Evolutionary conservation across 53 echinoderm and acorn worm species (phyloP).

Genomic region (Patiria pectinifera): DNA sequence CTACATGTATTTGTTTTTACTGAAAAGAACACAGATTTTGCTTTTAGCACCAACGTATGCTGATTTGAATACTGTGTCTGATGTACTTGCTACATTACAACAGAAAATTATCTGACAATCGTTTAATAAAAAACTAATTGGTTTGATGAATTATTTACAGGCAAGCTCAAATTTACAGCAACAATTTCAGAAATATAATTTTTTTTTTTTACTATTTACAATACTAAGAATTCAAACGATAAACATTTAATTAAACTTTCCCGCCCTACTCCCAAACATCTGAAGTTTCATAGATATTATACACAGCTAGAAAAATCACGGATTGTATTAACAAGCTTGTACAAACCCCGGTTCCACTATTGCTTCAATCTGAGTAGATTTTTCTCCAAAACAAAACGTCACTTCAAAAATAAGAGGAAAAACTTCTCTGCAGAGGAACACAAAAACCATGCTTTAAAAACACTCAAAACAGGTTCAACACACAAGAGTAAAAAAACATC

Average conservation of each 20-base stretch:
- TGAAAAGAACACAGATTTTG: neutral
- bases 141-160: conserved; percentile 14
- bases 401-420: neutral
- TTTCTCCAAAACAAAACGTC: neutral
- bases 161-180: conserved; percentile 41
- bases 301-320: neutral
- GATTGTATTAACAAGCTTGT: neutral
- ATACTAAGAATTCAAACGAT: neutral
- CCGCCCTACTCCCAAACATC: neutral
- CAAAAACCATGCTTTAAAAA: neutral
- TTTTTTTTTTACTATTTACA: conserved; percentile 13
- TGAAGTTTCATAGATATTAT: neutral
- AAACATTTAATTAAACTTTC: neutral
- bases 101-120: neutral
- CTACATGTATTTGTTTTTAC: too few relatives aligned
- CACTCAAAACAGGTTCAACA: neutral
- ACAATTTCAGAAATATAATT: conserved; percentile 1
- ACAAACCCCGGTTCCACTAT: conserved; percentile 5
- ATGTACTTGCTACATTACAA: neutral
- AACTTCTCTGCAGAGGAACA: neutral
- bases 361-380: neutral
- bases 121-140: neutral
- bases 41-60: conserved; percentile 30
- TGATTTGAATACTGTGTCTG: conserved; percentile 39
- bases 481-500: too few relatives aligned